phyloP scores from a whole-genome alignment of 2,797 vertebrate species.

The Trachops cirrhosus region DNA sequence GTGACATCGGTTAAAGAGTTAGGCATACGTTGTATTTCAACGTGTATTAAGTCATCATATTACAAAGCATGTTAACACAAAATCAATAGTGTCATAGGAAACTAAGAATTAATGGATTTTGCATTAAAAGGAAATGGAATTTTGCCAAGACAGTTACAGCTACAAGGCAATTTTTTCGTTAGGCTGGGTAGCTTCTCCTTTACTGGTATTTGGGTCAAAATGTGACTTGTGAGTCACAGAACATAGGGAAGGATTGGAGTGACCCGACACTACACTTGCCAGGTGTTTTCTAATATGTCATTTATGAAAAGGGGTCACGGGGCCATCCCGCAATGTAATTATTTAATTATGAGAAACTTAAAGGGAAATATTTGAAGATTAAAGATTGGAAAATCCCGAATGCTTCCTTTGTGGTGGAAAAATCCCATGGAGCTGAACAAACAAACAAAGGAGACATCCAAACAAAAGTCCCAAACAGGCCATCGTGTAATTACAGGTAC shows the following conservation, averaged over 20 bases:
- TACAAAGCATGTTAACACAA: conserved; percentile 46
- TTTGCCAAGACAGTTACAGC: neutral
- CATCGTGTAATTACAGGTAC: neutral
- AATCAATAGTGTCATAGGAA: neutral
- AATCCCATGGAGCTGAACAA: conserved; percentile 43
- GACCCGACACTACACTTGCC: conserved; percentile 15
- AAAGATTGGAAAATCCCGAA: conserved; percentile 69
- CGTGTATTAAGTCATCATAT: conserved; percentile 37
- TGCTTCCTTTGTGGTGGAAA: conserved; percentile 38
- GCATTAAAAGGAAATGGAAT: neutral
- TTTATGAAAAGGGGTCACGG: conserved; percentile 23
- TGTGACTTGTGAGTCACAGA: conserved; percentile 52
- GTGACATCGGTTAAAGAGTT: neutral
- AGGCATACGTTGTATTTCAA: conserved; percentile 25
- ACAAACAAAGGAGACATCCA: conserved; percentile 49
- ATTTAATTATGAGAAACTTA: conserved; percentile 59
- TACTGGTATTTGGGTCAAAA: neutral
- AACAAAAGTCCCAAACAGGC: conserved; percentile 40
- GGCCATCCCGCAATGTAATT: conserved; percentile 9
- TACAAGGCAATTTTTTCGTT: neutral
- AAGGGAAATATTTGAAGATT: conserved; percentile 59
- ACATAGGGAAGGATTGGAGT: neutral
- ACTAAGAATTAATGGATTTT: conserved; percentile 37
- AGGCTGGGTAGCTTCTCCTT: neutral
- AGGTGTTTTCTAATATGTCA: conserved; percentile 57